These are phyloP conservation scores for Urechis unicinctus DNA, from an alignment of 2,888 invertebrate species.

Conservation along the genomic window DNA sequence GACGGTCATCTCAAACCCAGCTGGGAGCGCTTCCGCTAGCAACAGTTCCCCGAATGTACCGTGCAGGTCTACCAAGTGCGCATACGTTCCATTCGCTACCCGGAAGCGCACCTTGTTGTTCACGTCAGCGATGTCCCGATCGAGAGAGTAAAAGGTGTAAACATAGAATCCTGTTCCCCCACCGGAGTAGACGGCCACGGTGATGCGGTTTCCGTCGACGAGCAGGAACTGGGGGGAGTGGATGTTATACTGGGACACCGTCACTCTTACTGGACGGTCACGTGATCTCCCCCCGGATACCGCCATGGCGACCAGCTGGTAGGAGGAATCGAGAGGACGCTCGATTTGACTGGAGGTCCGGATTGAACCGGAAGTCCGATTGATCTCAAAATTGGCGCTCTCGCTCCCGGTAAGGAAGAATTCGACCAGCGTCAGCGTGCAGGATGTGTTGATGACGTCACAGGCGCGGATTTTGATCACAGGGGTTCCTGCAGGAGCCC, in stretches of 20 bases:
- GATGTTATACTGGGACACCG: neutral
- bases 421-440: neutral
- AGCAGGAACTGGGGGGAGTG: neutral
- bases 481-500: constrained; percentile 4
- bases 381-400: neutral
- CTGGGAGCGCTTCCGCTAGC: neutral
- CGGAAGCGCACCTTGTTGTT: neutral
- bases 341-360: neutral
- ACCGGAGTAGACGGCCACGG: neutral
- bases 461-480: constrained; percentile 1
- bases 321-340: neutral
- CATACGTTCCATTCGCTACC: too few species aligned
- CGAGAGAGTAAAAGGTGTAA: neutral
- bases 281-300: neutral
- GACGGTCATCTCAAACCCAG: neutral
- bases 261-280: neutral
- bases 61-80: too few species aligned
- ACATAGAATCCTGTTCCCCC: neutral
- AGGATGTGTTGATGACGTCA: neutral
- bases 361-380: neutral
- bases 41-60: neutral
- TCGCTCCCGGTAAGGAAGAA: constrained; percentile 5
- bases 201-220: neutral
- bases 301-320: neutral
- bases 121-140: neutral